phyloP scores from a whole-genome alignment of 2,888 invertebrate genomes.

The Brachyopa scutellaris region DNA sequence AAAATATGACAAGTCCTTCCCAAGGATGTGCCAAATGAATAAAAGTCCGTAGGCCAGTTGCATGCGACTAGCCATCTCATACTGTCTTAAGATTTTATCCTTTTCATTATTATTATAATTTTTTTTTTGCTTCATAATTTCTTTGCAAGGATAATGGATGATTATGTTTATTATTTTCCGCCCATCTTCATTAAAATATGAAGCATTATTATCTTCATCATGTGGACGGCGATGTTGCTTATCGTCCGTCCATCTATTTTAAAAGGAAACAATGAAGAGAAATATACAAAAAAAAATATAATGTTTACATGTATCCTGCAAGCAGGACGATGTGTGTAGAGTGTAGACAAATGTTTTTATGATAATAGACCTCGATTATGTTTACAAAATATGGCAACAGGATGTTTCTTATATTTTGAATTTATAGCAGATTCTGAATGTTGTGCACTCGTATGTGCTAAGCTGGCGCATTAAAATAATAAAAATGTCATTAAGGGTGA shows the following conservation, averaged over 20 bases:
- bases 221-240: conserved; percentile 38
- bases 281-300: conserved; percentile 18
- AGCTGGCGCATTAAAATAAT: conserved; percentile 7
- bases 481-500: conserved; percentile 14
- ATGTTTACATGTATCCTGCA: conserved; percentile 19
- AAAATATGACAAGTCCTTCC: conserved; percentile 71
- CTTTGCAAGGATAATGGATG: conserved; percentile 67
- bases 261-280: conserved; percentile 18
- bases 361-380: conserved; percentile 67
- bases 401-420: conserved; percentile 63
- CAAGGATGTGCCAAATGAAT: conserved; percentile 70
- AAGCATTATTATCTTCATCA: conserved; percentile 58
- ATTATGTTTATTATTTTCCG: conserved; percentile 71
- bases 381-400: conserved; percentile 66
- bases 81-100: conserved; percentile 54
- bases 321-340: conserved; percentile 15
- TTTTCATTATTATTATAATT: conserved; percentile 45
- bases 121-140: conserved; percentile 32
- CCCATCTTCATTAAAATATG: conserved; percentile 70
- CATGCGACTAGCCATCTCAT: conserved; percentile 15
- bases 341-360: conserved; percentile 43
- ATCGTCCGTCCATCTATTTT: conserved; percentile 20
- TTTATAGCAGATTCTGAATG: conserved; percentile 31
- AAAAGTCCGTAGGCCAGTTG: conserved; percentile 39
- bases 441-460: conserved; percentile 11